Conservation (phyloP, 2,888 invertebrate species). For the Tortricodes alternella region DNA sequence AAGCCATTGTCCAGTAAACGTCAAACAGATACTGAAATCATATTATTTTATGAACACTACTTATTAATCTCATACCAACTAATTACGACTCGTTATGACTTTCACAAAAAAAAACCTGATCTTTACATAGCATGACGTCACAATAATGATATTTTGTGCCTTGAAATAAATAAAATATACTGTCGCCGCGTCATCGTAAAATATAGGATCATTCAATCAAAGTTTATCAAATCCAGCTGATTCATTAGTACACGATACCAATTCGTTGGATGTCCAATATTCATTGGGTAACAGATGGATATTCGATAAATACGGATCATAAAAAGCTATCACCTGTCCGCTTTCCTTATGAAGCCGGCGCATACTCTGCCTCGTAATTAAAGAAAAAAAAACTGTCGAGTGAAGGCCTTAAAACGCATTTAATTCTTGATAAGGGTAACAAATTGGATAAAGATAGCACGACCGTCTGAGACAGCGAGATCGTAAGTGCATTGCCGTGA, state of each 20-base stretch:
- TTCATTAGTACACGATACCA: conserved; percentile 42
- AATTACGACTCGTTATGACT: too few relatives aligned
- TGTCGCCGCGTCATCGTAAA: conserved; percentile 7
- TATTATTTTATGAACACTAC: too few relatives aligned
- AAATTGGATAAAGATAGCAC: conserved; percentile 82
- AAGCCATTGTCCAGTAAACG: too few relatives aligned
- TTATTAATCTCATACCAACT: too few relatives aligned
- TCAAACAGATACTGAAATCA: too few relatives aligned
- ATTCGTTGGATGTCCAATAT: conserved; percentile 46
- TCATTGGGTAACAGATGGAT: conserved; percentile 66
- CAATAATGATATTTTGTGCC: neutral
- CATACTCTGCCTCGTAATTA: conserved; percentile 68
- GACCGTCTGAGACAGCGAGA: conserved; percentile 74
- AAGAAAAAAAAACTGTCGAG: conserved; percentile 69
- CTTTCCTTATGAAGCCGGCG: conserved; percentile 51
- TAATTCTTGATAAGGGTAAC: conserved; percentile 82
- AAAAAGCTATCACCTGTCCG: conserved; percentile 75
- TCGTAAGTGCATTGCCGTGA: conserved; percentile 81
- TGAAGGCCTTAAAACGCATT: conserved; percentile 78
- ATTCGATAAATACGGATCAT: conserved; percentile 69
- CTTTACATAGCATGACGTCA: neutral
- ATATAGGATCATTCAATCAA: conserved; percentile 21
- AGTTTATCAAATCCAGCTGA: conserved; percentile 39
- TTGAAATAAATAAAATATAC: conserved; percentile 1
- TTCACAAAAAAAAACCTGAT: neutral